Conservation (phyloP, 2,113 vertebrate genomes). For the Corythaeola cristata region DNA sequence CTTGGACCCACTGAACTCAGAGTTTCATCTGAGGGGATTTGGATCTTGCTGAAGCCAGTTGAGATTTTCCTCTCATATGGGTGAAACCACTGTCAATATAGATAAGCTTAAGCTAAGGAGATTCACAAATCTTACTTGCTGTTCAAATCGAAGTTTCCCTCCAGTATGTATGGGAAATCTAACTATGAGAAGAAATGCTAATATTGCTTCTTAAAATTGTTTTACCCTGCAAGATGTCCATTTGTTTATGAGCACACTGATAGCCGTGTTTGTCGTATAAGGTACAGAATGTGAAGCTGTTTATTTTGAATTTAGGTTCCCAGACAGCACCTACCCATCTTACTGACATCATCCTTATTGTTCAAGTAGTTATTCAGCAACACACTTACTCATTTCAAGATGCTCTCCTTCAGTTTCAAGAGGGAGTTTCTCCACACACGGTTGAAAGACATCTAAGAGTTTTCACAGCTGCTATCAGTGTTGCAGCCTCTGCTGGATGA, state of each 20-base stretch:
- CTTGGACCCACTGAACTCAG: not conserved
- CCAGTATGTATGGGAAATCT: not conserved
- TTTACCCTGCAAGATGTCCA: not conserved
- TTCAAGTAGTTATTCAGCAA: not conserved
- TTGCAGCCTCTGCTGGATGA: not conserved
- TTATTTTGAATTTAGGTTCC: not conserved
- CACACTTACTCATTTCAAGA: not conserved
- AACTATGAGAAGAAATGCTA: not conserved
- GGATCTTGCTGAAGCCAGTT: not conserved
- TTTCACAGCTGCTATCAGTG: not conserved
- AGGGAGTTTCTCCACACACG: not conserved
- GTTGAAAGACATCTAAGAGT: not conserved
- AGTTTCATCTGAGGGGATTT: not conserved
- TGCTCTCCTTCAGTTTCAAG: not conserved
- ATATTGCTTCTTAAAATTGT: not conserved
- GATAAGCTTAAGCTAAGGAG: not conserved
- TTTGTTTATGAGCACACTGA: not conserved
- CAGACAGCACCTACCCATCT: not conserved
- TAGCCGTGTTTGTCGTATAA: not conserved
- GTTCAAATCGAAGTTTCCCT: not conserved
- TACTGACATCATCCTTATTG: not conserved
- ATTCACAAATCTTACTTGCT: not conserved
- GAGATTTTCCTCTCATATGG: not conserved
- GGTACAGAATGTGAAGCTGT: not conserved
- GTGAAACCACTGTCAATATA: not conserved